Conservation (phyloP, 2,113 vertebrate genomes). For the Clarias batrachus region DNA sequence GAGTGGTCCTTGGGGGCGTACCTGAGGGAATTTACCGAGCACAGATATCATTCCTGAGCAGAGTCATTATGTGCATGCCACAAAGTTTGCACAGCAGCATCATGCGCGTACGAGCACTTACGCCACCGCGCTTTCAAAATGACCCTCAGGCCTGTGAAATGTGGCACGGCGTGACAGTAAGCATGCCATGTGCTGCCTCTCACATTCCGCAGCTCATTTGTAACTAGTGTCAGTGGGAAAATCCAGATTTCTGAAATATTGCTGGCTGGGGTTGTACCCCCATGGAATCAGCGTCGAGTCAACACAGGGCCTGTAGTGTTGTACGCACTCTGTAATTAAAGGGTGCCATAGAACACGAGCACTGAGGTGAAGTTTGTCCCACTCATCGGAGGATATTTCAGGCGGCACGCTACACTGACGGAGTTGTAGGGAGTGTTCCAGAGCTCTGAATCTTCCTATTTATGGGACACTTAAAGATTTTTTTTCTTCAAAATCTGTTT, state of each 20-base stretch:
- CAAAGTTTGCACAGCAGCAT: constrained; percentile 46
- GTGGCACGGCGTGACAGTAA: constrained; percentile 52
- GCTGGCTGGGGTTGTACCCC: constrained; percentile 68
- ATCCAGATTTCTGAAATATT: constrained; percentile 73
- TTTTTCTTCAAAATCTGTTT: constrained; percentile 59
- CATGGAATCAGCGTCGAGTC: constrained; percentile 63
- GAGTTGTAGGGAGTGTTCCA: constrained; percentile 78
- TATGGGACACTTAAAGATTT: constrained; percentile 60
- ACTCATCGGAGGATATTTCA: constrained; percentile 73
- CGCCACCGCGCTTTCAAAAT: constrained; percentile 43
- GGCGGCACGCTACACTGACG: constrained; percentile 71
- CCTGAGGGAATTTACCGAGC: constrained; percentile 39
- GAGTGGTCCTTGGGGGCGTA: constrained; percentile 21
- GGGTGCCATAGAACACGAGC: constrained; percentile 71
- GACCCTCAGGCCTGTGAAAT: constrained; percentile 54
- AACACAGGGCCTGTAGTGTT: constrained; percentile 75
- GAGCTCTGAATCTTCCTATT: constrained; percentile 72
- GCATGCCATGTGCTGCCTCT: constrained; percentile 53
- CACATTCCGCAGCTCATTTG: constrained; percentile 66
- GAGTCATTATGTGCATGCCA: constrained; percentile 43
- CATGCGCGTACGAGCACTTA: constrained; percentile 48
- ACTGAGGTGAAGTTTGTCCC: constrained; percentile 78
- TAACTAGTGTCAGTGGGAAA: constrained; percentile 67
- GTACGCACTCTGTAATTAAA: constrained; percentile 71
- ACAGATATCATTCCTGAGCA: constrained; percentile 11